phyloP scores from a whole-genome alignment of 2,888 invertebrate genomes.

The Lamellibrachia columna region DNA sequence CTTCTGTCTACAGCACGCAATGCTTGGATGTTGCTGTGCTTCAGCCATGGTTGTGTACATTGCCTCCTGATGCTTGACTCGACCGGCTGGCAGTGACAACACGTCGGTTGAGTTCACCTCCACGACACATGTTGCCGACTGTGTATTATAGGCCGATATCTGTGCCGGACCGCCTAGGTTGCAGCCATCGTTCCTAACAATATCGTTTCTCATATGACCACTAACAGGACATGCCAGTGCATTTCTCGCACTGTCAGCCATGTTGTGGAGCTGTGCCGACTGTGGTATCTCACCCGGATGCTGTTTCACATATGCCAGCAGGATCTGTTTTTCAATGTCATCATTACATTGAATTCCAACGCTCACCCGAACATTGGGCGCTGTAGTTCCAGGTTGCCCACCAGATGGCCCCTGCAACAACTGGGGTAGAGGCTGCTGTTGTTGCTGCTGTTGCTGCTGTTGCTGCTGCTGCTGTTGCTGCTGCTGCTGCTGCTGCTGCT shows the following conservation, averaged over 20 bases:
- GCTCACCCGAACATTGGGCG: neutral
- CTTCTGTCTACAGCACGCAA: neutral
- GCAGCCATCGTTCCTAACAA: neutral
- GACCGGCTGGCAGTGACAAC: neutral
- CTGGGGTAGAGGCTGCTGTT: constrained; percentile 33
- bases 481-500: neutral
- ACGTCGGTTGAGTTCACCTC: neutral
- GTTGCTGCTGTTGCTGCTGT: constrained; percentile 21
- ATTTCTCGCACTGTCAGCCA: neutral
- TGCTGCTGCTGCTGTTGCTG: neutral
- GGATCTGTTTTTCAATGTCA: constrained; percentile 1
- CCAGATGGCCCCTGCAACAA: constrained; percentile 28
- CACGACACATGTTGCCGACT: neutral
- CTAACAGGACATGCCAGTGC: neutral
- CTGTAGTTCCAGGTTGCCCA: constrained; percentile 27
- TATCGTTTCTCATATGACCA: neutral
- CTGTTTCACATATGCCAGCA: neutral
- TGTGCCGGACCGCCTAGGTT: neutral
- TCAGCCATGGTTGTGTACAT: neutral
- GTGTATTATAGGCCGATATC: neutral
- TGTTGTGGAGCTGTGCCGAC: neutral
- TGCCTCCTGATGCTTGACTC: neutral
- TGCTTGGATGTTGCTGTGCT: neutral
- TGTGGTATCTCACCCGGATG: neutral
- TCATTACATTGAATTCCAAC: neutral